A percentile compares a stretch with the other conserved stretches of the same genome.
phyloP scores from a whole-genome alignment of 35 echinoderm and acorn worm genomes.

The Acanthaster planci region DNA sequence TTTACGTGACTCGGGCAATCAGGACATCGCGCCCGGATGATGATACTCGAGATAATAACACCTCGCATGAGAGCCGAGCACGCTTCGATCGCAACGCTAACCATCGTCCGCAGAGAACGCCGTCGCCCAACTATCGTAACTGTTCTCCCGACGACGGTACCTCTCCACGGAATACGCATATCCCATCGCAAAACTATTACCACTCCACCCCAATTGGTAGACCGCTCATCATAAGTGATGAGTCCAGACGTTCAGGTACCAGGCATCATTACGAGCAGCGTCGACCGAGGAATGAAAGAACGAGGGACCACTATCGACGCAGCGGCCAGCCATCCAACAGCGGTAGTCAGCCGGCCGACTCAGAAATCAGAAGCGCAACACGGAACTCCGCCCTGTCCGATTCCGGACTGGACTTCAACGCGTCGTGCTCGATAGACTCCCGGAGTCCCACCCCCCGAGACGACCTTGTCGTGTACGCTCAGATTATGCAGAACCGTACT shows the following conservation, averaged over 20 bases:
- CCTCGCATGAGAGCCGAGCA: background rate
- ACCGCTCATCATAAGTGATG: background rate
- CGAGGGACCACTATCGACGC: constrained; percentile 5
- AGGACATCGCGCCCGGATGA: background rate
- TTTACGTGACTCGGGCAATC: constrained; percentile 25
- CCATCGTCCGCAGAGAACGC: background rate
- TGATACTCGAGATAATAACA: background rate
- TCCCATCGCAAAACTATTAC: background rate
- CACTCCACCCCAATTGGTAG: constrained; percentile 8
- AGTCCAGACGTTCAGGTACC: background rate
- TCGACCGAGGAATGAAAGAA: background rate
- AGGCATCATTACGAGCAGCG: constrained; percentile 28
- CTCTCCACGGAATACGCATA: background rate
- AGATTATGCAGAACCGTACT: background rate
- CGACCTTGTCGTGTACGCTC: constrained; percentile 24
- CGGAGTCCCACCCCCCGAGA: constrained; percentile 31
- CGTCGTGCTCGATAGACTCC: constrained; percentile 19
- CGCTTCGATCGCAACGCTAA: background rate
- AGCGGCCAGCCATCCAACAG: background rate
- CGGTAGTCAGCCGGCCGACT: background rate
- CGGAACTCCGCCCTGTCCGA: constrained; percentile 26
- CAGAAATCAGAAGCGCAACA: background rate
- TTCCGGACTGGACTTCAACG: constrained; percentile 31
- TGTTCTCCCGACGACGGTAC: background rate
- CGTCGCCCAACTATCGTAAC: constrained; percentile 5